A percentile compares a stretch with the other conserved stretches of the same genome.
phyloP scores from a whole-genome alignment of 2,888 invertebrate genomes.

The Pecten maximus region DNA sequence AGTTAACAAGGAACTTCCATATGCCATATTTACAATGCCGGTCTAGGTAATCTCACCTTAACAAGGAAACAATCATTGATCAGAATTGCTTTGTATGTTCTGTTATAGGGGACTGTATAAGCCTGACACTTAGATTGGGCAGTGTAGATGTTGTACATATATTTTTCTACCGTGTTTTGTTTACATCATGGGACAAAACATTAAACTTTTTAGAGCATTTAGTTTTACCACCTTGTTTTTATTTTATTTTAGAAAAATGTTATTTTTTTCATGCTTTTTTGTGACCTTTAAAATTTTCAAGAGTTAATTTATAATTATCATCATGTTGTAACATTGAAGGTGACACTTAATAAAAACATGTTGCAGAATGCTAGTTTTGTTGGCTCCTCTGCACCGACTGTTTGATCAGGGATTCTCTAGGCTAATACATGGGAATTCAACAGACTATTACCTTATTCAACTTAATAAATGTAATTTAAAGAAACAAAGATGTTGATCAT shows the following conservation, averaged over 20 bases:
- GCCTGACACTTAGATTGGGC: conserved; percentile 18
- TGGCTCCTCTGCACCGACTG: conserved; percentile 8
- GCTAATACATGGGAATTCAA: neutral
- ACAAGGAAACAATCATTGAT: conserved; percentile 15
- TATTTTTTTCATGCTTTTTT: conserved; percentile 36
- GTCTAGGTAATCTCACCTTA: neutral
- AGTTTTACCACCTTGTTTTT: conserved; percentile 46
- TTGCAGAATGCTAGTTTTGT: conserved; percentile 35
- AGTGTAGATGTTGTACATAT: conserved; percentile 38
- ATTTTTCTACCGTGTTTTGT: conserved; percentile 42
- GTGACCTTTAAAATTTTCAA: conserved; percentile 23
- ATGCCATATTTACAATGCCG: conserved; percentile 23
- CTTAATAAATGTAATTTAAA: too few species aligned
- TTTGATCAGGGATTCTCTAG: neutral
- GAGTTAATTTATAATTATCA: conserved; percentile 28
- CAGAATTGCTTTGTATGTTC: neutral
- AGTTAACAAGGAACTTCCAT: conserved; percentile 3
- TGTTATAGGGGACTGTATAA: neutral
- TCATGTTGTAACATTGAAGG: conserved; percentile 23
- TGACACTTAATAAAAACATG: conserved; percentile 24
- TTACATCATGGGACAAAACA: conserved; percentile 39
- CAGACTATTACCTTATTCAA: too few species aligned
- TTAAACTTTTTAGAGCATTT: conserved; percentile 40
- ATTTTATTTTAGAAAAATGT: conserved; percentile 37
- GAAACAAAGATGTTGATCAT: too few species aligned